Evolutionary conservation across 2,113 vertebrate genomes (phyloP).

Genomic region (human): GRCh38 chr21:35298001-35298500

Average conservation of each 20-base stretch:
- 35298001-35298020: not conserved
- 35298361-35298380: not conserved
- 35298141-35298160: not conserved
- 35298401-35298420: not conserved
- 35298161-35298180: not conserved
- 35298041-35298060: not conserved
- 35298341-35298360: constrained; percentile 10
- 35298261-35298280: not conserved
- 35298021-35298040: not conserved
- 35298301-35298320: not conserved
- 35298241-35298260: not conserved
- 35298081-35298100: not conserved
- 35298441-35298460: not conserved
- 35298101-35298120: not conserved
- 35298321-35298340: not conserved
- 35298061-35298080: not conserved
- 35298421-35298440: not conserved
- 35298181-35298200: not conserved
- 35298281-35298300: not conserved
- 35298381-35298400: not conserved
- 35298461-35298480: not conserved
- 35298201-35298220: not conserved
- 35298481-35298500: not conserved
- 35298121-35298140: not conserved
- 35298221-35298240: not conserved